Conservation (phyloP, 2,797 vertebrate genomes). For the Aphelocoma californica region DNA sequence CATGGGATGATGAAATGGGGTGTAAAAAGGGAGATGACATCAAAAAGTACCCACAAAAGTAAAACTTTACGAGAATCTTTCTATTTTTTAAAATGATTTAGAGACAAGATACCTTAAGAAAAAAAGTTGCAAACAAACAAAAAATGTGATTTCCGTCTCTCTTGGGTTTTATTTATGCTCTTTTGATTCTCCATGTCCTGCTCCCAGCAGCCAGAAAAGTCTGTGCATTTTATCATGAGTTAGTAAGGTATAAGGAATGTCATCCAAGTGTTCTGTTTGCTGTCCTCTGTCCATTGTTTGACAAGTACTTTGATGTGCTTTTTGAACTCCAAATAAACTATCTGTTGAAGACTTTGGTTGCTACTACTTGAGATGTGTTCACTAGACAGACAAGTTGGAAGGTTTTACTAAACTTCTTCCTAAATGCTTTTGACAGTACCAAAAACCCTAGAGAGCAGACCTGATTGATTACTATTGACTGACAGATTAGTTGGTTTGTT, state of each 20-base stretch:
- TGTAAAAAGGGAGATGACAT: not conserved
- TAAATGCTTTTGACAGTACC: slow-evolving; percentile 23
- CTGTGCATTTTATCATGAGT: not conserved
- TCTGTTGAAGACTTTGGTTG: not conserved
- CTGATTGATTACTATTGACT: slow-evolving; percentile 29
- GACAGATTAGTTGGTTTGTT: slow-evolving; percentile 18
- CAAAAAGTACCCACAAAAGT: not conserved
- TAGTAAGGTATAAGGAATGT: not conserved
- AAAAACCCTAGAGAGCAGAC: not conserved
- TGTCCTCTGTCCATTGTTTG: not conserved
- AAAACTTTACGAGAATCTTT: not conserved
- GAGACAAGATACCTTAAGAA: not conserved
- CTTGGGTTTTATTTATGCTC: not conserved
- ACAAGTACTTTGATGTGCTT: not conserved
- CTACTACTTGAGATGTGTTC: not conserved
- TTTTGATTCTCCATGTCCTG: not conserved
- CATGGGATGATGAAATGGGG: not conserved
- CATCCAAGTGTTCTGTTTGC: not conserved
- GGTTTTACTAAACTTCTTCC: not conserved
- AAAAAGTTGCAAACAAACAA: not conserved
- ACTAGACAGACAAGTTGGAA: not conserved
- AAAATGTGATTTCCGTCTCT: not conserved
- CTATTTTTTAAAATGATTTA: not conserved
- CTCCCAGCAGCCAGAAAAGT: not conserved
- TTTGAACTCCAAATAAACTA: not conserved